These are phyloP conservation scores for Triplophysa rosa DNA, from an alignment of 2,113 vertebrate species.

Conservation along the genomic window DNA sequence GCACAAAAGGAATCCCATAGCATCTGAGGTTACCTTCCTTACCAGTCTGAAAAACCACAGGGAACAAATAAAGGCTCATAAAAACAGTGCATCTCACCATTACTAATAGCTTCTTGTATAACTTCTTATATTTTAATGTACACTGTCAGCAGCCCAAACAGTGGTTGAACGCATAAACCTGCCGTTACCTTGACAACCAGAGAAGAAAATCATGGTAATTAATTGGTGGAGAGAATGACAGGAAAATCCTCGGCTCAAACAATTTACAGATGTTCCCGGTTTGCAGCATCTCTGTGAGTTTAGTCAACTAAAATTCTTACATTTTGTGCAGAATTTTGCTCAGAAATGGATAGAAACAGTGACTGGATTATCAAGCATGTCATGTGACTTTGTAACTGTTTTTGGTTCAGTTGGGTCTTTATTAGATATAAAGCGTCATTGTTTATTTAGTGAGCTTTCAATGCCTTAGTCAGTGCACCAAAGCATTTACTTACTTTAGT, in stretches of 20 bases:
- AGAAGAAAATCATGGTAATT: constrained; percentile 48
- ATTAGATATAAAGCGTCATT: background rate
- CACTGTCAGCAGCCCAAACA: constrained; percentile 47
- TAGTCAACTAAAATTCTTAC: background rate
- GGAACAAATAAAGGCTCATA: constrained; percentile 32
- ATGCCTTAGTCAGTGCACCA: background rate
- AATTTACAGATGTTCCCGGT: constrained; percentile 20
- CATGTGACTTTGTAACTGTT: background rate
- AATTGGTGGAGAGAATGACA: constrained; percentile 36
- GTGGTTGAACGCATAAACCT: background rate
- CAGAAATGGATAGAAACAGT: background rate
- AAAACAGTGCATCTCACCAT: constrained; percentile 26
- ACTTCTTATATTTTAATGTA: constrained; percentile 49
- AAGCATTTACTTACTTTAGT: too few species aligned
- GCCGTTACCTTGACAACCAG: constrained; percentile 47
- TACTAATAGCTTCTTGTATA: constrained; percentile 21
- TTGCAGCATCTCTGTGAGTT: background rate
- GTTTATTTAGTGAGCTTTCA: too few species aligned
- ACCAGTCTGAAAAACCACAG: constrained; percentile 31
- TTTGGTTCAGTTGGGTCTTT: background rate
- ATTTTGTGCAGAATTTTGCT: background rate
- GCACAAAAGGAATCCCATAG: too few species aligned
- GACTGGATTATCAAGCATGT: background rate
- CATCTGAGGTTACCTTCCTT: constrained; percentile 5
- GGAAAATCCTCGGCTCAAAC: constrained; percentile 34